These are phyloP conservation scores for Neotoma lepida DNA, from an alignment of 2,113 vertebrate species.

Conservation along the genomic window DNA sequence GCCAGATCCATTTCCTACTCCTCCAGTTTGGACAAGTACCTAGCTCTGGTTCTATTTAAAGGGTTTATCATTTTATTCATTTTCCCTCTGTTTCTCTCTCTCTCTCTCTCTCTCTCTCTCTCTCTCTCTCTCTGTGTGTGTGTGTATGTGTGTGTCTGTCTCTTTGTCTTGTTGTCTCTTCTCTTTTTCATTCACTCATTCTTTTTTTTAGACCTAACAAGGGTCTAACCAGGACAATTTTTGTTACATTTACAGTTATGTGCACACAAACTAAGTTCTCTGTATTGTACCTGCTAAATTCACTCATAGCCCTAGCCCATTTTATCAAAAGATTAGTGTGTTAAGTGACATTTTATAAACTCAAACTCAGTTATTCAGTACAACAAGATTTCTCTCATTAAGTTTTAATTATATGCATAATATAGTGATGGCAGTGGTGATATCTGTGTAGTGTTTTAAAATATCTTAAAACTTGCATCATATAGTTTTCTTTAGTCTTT, in stretches of 20 bases:
- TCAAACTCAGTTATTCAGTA: not conserved
- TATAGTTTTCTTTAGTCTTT: not conserved
- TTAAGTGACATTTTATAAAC: slow-evolving; percentile 20
- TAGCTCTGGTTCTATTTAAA: not conserved
- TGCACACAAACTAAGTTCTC: not conserved
- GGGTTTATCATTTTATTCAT: not conserved
- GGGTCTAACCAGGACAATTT: slow-evolving; percentile 38
- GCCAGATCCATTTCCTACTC: not conserved
- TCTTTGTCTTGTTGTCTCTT: too few species aligned
- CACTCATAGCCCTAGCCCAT: not conserved
- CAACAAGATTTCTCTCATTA: not conserved
- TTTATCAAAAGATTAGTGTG: slow-evolving; percentile 50
- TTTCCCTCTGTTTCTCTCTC: not conserved
- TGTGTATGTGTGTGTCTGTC: too few species aligned
- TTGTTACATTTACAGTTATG: not conserved
- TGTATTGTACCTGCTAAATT: slow-evolving; percentile 28
- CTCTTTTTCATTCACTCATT: not conserved
- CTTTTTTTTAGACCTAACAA: not conserved
- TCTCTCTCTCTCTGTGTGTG: too few species aligned
- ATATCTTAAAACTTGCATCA: not conserved
- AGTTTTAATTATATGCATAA: not conserved
- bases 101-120: too few species aligned
- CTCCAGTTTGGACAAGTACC: not conserved
- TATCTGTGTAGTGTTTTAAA: slow-evolving; percentile 31
- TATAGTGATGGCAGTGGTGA: not conserved